Evolutionary conservation across 1,140 invertebrate genomes (phyloP).

Genomic region (silkworm (Bombyx mori)): DNA sequence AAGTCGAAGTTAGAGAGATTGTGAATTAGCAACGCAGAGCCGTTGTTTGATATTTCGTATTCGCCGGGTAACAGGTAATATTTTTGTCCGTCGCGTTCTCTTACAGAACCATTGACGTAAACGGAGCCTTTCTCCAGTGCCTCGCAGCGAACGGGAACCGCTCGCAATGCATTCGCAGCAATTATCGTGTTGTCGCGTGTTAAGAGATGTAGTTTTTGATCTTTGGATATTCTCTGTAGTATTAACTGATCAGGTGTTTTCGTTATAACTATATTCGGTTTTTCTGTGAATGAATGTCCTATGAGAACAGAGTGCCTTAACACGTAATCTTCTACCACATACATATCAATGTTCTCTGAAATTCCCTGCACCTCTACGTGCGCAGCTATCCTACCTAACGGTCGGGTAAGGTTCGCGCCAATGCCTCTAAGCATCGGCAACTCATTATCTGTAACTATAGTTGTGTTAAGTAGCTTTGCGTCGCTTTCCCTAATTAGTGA

Average conservation of each 20-base stretch:
- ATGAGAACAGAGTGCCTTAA: conserved; percentile 21
- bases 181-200: background rate
- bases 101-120: no score
- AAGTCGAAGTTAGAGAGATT: no score
- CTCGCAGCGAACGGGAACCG: no score
- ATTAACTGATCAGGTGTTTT: conserved; percentile 21
- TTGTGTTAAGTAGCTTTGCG: background rate
- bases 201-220: conserved; percentile 2
- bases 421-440: conserved; percentile 21
- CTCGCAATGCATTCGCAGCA: no score
- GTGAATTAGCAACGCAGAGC: no score
- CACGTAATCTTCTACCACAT: conserved; percentile 25
- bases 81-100: no score
- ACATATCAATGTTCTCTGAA: conserved; percentile 13
- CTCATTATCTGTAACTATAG: conserved; percentile 6
- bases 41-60: no score
- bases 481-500: conserved; percentile 12
- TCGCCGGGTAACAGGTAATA: no score
- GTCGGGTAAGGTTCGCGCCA: conserved; percentile 12
- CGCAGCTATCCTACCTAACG: conserved; percentile 11
- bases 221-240: conserved; percentile 10
- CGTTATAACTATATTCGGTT: conserved; percentile 21
- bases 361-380: conserved; percentile 21
- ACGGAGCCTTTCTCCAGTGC: no score
- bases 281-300: conserved; percentile 32